Percentiles rank a stretch among this genome's conserved stretches.
Conservation (phyloP, 2,797 vertebrate genomes). For the Peromyscus attwateri region DNA sequence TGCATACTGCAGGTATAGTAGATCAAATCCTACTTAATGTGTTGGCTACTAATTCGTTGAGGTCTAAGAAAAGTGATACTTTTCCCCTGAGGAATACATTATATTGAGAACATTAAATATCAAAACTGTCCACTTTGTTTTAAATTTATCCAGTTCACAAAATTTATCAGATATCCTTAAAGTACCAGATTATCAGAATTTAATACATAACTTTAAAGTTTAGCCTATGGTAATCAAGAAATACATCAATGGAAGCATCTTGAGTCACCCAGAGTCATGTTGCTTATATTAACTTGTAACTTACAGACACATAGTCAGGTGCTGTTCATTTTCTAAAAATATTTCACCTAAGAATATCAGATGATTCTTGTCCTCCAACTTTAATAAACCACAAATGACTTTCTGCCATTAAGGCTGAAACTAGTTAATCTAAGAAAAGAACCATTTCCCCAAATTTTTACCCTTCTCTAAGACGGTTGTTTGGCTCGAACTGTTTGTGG, state of each 20-base stretch:
- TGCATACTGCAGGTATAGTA: background rate
- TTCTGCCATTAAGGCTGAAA: conserved; percentile 28
- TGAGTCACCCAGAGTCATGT: conserved; percentile 30
- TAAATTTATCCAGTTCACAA: background rate
- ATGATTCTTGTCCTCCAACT: background rate
- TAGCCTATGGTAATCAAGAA: conserved; percentile 55
- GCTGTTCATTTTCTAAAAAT: conserved; percentile 65
- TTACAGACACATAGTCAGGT: background rate
- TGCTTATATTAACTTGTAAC: conserved; percentile 38
- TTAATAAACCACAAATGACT: background rate
- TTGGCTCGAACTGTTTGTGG: too few relatives aligned
- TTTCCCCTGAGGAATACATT: conserved; percentile 25
- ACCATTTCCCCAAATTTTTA: conserved; percentile 11
- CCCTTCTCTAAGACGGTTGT: background rate
- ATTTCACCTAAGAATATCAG: background rate
- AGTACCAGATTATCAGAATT: conserved; percentile 40
- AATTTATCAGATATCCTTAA: conserved; percentile 49
- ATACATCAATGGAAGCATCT: conserved; percentile 44
- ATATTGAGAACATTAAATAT: conserved; percentile 15
- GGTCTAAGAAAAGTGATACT: background rate
- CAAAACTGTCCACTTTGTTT: conserved; percentile 6
- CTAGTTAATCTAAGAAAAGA: conserved; percentile 46
- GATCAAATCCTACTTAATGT: conserved; percentile 9
- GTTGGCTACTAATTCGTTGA: conserved; percentile 8
- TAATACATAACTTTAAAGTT: conserved; percentile 44